Conservation (phyloP, 2,888 invertebrate genomes). For the Cistogaster globosa region DNA sequence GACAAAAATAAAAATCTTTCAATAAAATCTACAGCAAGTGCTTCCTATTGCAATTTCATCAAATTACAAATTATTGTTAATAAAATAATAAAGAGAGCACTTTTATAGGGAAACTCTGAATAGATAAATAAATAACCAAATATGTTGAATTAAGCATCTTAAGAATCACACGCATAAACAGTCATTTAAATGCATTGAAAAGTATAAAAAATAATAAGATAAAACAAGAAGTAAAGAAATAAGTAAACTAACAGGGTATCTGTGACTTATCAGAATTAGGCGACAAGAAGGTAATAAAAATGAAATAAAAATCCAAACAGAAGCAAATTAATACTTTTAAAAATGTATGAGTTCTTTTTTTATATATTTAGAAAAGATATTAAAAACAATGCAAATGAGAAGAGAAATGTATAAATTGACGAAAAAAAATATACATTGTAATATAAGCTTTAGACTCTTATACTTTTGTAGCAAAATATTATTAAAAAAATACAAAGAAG, state of each 20-base stretch:
- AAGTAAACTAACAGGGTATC: slow-evolving; percentile 50
- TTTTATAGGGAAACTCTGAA: neutral
- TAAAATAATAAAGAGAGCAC: neutral
- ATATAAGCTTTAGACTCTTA: neutral
- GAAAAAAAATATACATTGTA: neutral
- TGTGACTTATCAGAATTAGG: slow-evolving; percentile 66
- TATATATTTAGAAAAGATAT: slow-evolving; percentile 23
- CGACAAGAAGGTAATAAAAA: slow-evolving; percentile 66
- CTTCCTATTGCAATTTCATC: neutral
- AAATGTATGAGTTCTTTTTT: slow-evolving; percentile 5
- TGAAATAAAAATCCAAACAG: slow-evolving; percentile 39
- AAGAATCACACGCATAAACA: slow-evolving; percentile 22
- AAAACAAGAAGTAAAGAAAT: slow-evolving; percentile 29
- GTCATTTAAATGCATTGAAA: slow-evolving; percentile 71
- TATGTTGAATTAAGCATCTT: neutral
- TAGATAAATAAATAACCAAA: neutral
- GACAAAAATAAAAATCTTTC: slow-evolving; percentile 33
- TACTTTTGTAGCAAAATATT: neutral
- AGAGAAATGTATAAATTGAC: slow-evolving; percentile 1
- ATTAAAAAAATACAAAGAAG: slow-evolving; percentile 52
- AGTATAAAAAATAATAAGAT: slow-evolving; percentile 39
- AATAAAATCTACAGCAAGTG: neutral
- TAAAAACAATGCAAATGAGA: slow-evolving; percentile 58
- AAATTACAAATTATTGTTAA: neutral
- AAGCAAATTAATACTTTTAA: slow-evolving; percentile 48